Conservation (phyloP, 2,113 vertebrate species). For the Mirza zaza region DNA sequence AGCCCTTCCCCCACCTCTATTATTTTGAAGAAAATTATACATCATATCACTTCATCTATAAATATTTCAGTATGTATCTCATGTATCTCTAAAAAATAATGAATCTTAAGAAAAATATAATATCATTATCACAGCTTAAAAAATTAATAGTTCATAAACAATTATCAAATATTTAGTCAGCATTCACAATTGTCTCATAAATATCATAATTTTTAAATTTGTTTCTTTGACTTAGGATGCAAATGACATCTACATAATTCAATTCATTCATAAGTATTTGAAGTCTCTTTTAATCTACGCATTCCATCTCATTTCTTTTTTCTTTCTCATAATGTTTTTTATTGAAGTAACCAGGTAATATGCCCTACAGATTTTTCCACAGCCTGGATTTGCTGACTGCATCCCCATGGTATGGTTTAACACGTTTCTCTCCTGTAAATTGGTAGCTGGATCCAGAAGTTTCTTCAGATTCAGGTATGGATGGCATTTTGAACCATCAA, state of each 20-base stretch:
- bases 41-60: neutral
- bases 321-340: neutral
- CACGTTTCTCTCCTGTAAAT: neutral
- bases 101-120: neutral
- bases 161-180: neutral
- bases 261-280: neutral
- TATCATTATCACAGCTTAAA: neutral
- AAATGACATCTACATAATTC: neutral
- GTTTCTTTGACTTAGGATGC: neutral
- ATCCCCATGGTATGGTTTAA: neutral
- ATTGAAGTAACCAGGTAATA: neutral
- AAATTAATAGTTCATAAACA: conserved; percentile 12
- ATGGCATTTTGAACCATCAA: neutral
- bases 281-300: neutral
- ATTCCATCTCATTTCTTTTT: neutral
- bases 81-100: neutral
- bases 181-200: neutral
- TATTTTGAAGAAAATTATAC: conserved; percentile 3
- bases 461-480: neutral
- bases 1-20: neutral
- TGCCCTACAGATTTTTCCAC: neutral
- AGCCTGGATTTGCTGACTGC: neutral
- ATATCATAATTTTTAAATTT: neutral
- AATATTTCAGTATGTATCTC: neutral
- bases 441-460: neutral